Conservation (phyloP, 2,888 invertebrate genomes). For the Protophormia terraenovae region DNA sequence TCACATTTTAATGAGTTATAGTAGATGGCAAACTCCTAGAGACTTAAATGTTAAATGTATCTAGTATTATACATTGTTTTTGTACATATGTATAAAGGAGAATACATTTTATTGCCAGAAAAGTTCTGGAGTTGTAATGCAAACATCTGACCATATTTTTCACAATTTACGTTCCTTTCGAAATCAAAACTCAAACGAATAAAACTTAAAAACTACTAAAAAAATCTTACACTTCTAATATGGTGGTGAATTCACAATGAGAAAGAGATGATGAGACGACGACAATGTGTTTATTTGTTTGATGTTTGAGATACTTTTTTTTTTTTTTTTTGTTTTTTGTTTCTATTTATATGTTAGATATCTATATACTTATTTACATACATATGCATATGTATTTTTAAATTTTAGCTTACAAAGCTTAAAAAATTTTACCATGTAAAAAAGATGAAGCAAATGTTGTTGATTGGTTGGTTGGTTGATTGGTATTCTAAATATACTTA, state of each 20-base stretch:
- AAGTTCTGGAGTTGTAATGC: conserved; percentile 64
- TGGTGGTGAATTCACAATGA: conserved; percentile 69
- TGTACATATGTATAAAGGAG: neutral
- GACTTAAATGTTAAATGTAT: conserved; percentile 48
- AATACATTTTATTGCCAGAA: conserved; percentile 34
- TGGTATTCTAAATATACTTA: neutral
- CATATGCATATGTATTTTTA: neutral
- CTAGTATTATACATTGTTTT: neutral
- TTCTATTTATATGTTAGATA: neutral
- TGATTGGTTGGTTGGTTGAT: neutral
- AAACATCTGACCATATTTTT: conserved; percentile 68
- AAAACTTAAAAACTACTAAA: conserved; percentile 64
- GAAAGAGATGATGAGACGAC: conserved; percentile 29
- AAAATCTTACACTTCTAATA: conserved; percentile 63
- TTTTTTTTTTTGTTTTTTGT: conserved; percentile 10
- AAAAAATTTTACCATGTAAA: conserved; percentile 28
- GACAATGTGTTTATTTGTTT: conserved; percentile 24
- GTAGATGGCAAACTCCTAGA: conserved; percentile 67
- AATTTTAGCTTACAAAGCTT: conserved; percentile 53
- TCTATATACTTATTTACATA: neutral
- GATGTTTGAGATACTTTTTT: conserved; percentile 48
- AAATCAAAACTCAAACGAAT: conserved; percentile 68
- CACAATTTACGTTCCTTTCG: conserved; percentile 68
- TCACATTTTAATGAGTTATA: conserved; percentile 68
- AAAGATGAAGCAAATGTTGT: conserved; percentile 24